phyloP scores from a whole-genome alignment of 92 coral and sea anemone species.

The Isaurus tuberculatus region DNA sequence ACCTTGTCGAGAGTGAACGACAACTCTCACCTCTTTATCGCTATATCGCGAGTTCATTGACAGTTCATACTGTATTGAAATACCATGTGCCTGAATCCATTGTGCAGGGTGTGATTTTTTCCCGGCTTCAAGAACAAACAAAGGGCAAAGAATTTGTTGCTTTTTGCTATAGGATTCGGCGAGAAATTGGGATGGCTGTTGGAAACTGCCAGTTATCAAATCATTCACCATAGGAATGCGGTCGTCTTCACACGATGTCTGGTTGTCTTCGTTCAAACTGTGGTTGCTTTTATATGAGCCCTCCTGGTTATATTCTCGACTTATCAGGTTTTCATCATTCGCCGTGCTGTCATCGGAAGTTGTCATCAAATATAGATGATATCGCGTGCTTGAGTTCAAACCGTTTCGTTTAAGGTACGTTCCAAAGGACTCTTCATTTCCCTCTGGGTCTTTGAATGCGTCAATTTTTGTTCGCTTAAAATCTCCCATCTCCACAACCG shows the following conservation, averaged over 20 bases:
- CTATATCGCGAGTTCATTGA: neutral
- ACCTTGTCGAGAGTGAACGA: too few species aligned
- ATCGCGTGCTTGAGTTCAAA: neutral
- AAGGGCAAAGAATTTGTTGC: conserved; percentile 7
- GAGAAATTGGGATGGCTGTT: neutral
- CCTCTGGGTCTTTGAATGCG: neutral
- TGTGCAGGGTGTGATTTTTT: neutral
- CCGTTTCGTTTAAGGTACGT: neutral
- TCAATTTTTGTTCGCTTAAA: neutral
- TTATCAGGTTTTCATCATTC: neutral
- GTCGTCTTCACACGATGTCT: neutral
- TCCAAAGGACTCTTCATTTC: neutral
- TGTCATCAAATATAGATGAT: neutral
- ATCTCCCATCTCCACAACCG: neutral
- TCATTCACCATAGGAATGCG: neutral
- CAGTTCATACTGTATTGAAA: neutral
- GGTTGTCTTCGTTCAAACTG: neutral
- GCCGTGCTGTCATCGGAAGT: neutral
- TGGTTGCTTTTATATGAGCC: neutral
- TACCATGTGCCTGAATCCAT: neutral
- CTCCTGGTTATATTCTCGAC: conserved; percentile 8
- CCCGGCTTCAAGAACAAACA: neutral
- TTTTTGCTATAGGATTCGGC: neutral
- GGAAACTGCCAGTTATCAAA: neutral
- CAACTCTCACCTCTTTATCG: too few species aligned